phyloP scores from a whole-genome alignment of 2,888 invertebrate species.

The Saturnia pavonia region DNA sequence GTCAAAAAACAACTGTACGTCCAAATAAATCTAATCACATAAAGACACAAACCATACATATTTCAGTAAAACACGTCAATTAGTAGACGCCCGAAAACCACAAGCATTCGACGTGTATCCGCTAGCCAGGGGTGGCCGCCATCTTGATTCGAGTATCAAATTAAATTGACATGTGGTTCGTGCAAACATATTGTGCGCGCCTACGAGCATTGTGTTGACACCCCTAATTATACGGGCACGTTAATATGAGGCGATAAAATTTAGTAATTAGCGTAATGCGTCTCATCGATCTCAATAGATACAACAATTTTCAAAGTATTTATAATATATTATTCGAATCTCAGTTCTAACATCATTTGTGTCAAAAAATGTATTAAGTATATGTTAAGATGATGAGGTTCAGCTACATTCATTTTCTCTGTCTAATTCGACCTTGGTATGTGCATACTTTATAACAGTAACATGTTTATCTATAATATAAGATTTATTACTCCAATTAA shows the following conservation, averaged over 20 bases:
- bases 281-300: constrained; percentile 43
- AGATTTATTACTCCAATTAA: too few relatives aligned
- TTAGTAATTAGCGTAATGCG: constrained; percentile 71
- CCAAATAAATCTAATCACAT: constrained; percentile 46
- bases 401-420: not conserved
- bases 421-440: not conserved
- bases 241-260: constrained; percentile 69
- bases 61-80: constrained; percentile 73
- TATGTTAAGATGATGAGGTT: not conserved
- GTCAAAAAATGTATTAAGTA: not conserved
- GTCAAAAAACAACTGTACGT: constrained; percentile 3
- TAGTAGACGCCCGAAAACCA: constrained; percentile 67
- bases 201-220: constrained; percentile 72
- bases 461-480: too few relatives aligned
- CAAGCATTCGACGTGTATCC: constrained; percentile 63
- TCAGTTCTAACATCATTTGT: not conserved
- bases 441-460: not conserved
- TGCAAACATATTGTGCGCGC: constrained; percentile 72
- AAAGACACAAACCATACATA: constrained; percentile 59
- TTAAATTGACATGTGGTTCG: constrained; percentile 80
- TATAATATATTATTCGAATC: not conserved
- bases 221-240: constrained; percentile 76
- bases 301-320: not conserved
- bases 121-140: constrained; percentile 65
- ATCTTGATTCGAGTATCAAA: constrained; percentile 78